phyloP scores from a whole-genome alignment of 2,888 invertebrate species.

The Chloromyia formosa region DNA sequence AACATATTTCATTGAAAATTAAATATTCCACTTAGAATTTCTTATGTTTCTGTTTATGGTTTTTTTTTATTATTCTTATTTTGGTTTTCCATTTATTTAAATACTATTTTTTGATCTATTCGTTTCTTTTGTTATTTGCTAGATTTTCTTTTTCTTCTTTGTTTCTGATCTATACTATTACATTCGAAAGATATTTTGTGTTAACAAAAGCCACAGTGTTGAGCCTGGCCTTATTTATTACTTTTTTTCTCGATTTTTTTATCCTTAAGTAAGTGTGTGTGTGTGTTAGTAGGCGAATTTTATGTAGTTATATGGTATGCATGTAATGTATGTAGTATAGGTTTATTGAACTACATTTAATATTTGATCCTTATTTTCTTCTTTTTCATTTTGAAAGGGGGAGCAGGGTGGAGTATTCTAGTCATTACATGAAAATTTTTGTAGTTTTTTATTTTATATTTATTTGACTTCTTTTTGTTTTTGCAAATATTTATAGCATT shows the following conservation, averaged over 20 bases:
- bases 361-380: no score
- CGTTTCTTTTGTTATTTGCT: background rate
- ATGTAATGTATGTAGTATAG: background rate
- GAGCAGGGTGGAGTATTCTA: no score
- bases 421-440: no score
- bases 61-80: conserved; percentile 1
- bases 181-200: background rate
- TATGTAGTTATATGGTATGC: background rate
- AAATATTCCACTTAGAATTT: conserved; percentile 42
- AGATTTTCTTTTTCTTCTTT: conserved; percentile 1
- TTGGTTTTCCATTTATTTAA: no score
- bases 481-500: conserved; percentile 16
- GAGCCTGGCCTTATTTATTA: background rate
- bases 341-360: no score
- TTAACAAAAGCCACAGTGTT: conserved; percentile 29
- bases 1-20: conserved; percentile 42
- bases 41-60: background rate
- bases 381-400: no score
- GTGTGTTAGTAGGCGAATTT: background rate
- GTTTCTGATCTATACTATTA: background rate
- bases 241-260: background rate
- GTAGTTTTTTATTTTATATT: no score
- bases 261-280: background rate
- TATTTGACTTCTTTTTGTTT: conserved; percentile 5
- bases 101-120: background rate